A percentile compares a stretch with the other conserved stretches of the same genome.
These are phyloP conservation scores for Sorex maritimensis DNA, from an alignment of 2,797 vertebrate species.

Conservation along the genomic window DNA sequence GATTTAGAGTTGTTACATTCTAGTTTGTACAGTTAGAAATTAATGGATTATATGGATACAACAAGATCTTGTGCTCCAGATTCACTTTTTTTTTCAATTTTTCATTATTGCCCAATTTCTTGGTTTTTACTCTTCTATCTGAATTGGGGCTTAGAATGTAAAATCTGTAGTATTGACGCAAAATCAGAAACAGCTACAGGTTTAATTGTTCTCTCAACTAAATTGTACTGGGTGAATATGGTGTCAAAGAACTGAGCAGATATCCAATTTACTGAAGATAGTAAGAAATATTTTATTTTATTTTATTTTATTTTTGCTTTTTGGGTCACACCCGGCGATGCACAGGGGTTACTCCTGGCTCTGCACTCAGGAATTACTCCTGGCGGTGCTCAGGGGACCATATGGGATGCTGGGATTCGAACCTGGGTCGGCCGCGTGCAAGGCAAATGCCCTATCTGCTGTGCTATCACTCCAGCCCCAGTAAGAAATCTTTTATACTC, in stretches of 20 bases:
- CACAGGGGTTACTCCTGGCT: too few relatives aligned
- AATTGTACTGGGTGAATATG: background rate
- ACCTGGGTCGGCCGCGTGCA: too few relatives aligned
- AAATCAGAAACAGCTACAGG: background rate
- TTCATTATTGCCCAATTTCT: background rate
- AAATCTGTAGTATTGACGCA: background rate
- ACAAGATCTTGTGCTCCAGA: background rate
- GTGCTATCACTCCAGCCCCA: too few relatives aligned
- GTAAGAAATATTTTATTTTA: background rate
- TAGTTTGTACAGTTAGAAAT: constrained; percentile 16
- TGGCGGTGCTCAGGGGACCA: too few relatives aligned
- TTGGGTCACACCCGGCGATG: too few relatives aligned
- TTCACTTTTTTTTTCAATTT: background rate
- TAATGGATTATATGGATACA: background rate
- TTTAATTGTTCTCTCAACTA: background rate
- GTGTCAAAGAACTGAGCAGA: background rate
- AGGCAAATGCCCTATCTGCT: too few relatives aligned
- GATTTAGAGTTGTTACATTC: background rate
- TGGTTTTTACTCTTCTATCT: constrained; percentile 2
- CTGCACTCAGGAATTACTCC: too few relatives aligned
- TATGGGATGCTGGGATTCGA: too few relatives aligned
- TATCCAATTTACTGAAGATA: background rate
- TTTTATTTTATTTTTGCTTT: too few relatives aligned
- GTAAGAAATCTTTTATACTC: background rate
- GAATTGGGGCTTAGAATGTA: background rate